These are phyloP conservation scores for Drosophila melanocephala DNA, from an alignment of 2,888 invertebrate genomes.

Conservation along the genomic window DNA sequence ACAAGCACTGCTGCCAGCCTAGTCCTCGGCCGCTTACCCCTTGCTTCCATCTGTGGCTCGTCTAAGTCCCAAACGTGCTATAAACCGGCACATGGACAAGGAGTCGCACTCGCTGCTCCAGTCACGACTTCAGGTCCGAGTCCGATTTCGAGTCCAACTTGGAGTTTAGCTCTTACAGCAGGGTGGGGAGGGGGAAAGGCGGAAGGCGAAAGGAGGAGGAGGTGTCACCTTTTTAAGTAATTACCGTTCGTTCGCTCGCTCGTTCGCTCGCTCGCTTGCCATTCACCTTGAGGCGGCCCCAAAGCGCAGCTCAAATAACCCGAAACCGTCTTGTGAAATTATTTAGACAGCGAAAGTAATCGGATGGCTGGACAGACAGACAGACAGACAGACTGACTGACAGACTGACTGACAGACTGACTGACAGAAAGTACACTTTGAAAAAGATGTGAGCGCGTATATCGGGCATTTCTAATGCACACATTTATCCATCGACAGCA, in stretches of 20 bases:
- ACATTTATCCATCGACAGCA: background rate
- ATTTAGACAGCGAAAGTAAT: constrained; percentile 79
- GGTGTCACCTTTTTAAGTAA: constrained; percentile 69
- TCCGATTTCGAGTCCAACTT: constrained; percentile 20
- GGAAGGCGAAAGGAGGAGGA: background rate
- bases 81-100: constrained; percentile 67
- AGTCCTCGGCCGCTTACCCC: background rate
- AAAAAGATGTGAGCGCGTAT: background rate
- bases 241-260: constrained; percentile 63
- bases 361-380: constrained; percentile 48
- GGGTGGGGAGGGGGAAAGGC: background rate
- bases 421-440: background rate
- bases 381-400: constrained; percentile 17
- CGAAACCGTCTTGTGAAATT: constrained; percentile 71
- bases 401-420: constrained; percentile 3
- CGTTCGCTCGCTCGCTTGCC: constrained; percentile 50
- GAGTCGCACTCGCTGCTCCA: constrained; percentile 21
- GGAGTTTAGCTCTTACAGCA: background rate
- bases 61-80: constrained; percentile 63
- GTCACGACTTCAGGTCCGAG: constrained; percentile 32
- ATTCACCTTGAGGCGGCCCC: constrained; percentile 75
- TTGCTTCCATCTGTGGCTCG: background rate
- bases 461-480: background rate
- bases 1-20: background rate
- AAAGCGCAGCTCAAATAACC: constrained; percentile 66